phyloP scores from a whole-genome alignment of 2,113 vertebrate species.

The Forbesichthys papilliferus region DNA sequence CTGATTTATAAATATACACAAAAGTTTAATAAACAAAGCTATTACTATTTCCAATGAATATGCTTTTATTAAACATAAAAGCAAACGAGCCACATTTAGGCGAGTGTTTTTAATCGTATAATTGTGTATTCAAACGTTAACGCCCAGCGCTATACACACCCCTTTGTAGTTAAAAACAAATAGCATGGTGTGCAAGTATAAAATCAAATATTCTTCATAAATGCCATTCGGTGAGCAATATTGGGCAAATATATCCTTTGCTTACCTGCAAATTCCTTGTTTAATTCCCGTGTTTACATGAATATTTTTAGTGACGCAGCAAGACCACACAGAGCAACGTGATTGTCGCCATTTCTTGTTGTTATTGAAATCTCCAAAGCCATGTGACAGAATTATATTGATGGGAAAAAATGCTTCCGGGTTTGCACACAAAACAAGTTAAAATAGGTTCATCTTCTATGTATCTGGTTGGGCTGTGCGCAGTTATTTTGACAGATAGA shows the following conservation, averaged over 20 bases:
- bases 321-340: constrained; percentile 85
- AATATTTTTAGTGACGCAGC: constrained; percentile 90
- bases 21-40: constrained; percentile 45
- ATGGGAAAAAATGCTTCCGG: constrained; percentile 71
- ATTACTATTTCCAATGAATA: neutral
- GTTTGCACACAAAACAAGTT: constrained; percentile 48
- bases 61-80: neutral
- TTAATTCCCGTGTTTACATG: constrained; percentile 77
- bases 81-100: constrained; percentile 27
- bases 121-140: constrained; percentile 72
- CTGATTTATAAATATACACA: constrained; percentile 28
- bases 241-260: constrained; percentile 2
- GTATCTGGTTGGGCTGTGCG: constrained; percentile 53
- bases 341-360: constrained; percentile 94
- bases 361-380: constrained; percentile 87
- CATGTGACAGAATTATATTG: constrained; percentile 82
- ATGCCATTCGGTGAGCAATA: neutral
- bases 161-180: constrained; percentile 76
- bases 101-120: constrained; percentile 29
- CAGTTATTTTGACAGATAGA: constrained; percentile 67
- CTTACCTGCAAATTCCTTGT: constrained; percentile 58
- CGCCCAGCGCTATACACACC: constrained; percentile 78
- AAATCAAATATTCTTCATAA: constrained; percentile 24
- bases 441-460: constrained; percentile 45
- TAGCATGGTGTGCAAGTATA: constrained; percentile 49